Conservation (phyloP, 1,140 invertebrate species). For the Bactericera cockerelli region DNA sequence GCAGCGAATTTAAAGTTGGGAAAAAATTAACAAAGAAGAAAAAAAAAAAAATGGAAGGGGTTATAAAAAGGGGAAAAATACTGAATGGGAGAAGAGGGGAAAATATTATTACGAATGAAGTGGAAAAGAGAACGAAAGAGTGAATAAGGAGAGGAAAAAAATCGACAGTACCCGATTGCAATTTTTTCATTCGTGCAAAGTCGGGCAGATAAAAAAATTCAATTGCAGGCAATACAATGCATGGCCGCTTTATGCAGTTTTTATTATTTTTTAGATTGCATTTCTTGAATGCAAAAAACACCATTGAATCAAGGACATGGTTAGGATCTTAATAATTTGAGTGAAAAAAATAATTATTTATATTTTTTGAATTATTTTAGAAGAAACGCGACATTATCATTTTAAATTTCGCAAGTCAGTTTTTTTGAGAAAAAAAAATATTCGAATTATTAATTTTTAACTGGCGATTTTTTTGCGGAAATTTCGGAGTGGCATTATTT, state of each 20-base stretch:
- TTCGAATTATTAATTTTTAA: too few relatives aligned
- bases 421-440: too few relatives aligned
- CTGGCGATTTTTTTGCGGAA: too few relatives aligned
- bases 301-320: constrained; percentile 1
- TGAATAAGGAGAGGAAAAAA: not conserved
- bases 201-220: not conserved
- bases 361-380: too few relatives aligned
- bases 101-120: constrained; percentile 7
- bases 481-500: too few relatives aligned
- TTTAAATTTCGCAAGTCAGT: too few relatives aligned
- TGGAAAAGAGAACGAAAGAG: not conserved
- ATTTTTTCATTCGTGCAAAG: not conserved
- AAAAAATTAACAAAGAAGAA: not conserved
- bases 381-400: too few relatives aligned
- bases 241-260: constrained; percentile 9
- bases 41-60: not conserved
- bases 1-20: too few relatives aligned
- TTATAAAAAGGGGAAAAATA: not conserved
- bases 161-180: not conserved
- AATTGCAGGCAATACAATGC: constrained; percentile 8
- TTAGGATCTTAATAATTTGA: not conserved
- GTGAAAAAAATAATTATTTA: too few relatives aligned
- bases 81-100: not conserved
- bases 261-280: constrained; percentile 9
- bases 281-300: constrained; percentile 9